Percentiles rank a stretch among this genome's conserved stretches.
These are phyloP conservation scores for Parnassius smintheus DNA, from an alignment of 2,888 invertebrate genomes.

Conservation along the genomic window DNA sequence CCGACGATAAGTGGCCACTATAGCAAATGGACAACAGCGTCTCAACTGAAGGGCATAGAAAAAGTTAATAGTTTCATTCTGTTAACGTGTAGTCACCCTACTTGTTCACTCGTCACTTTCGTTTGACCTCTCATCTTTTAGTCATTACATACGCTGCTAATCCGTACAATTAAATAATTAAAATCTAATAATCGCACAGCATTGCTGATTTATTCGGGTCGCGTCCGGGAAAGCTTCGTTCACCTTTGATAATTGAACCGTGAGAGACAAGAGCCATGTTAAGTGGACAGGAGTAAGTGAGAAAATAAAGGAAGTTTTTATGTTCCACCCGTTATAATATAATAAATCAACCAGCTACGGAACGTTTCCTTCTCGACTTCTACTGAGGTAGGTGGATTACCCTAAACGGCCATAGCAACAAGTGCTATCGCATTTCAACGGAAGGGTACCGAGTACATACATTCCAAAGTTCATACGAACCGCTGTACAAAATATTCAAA, in stretches of 20 bases:
- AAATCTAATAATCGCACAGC: slow-evolving; percentile 24
- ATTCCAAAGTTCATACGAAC: no score
- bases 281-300: slow-evolving; percentile 13
- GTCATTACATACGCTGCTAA: slow-evolving; percentile 14
- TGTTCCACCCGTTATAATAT: not conserved
- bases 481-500: no score
- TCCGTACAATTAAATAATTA: slow-evolving; percentile 26
- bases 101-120: slow-evolving; percentile 16
- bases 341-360: not conserved
- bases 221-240: slow-evolving; percentile 22
- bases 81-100: slow-evolving; percentile 6
- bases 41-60: no score
- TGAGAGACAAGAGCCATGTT: slow-evolving; percentile 18
- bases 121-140: slow-evolving; percentile 21
- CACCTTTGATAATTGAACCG: slow-evolving; percentile 17
- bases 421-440: no score
- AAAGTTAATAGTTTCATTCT: no score
- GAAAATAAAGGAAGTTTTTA: not conserved
- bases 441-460: no score
- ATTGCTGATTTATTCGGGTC: slow-evolving; percentile 20
- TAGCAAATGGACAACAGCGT: no score
- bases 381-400: no score
- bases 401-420: no score
- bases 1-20: no score
- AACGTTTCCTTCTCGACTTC: no score